Percentiles rank a stretch among this genome's conserved stretches.
Evolutionary conservation across 1,140 invertebrate species (phyloP).

Genomic region (Papilio polytes): DNA sequence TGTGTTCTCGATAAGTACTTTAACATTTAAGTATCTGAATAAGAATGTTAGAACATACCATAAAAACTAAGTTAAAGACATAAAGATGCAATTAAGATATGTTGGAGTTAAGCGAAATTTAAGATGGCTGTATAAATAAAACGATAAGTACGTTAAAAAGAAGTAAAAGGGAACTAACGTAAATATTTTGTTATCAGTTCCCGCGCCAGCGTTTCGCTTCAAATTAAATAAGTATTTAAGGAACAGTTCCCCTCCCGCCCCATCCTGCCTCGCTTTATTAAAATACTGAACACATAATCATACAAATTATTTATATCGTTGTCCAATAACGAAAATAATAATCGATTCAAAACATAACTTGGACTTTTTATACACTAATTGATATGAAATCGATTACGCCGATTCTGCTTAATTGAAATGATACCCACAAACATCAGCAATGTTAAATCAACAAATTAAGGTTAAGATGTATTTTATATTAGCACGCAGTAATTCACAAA

Average conservation of each 20-base stretch:
- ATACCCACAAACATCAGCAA: no score
- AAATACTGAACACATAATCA: conserved; percentile 31
- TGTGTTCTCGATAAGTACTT: background rate
- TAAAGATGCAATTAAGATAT: conserved; percentile 6
- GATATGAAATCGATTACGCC: no score
- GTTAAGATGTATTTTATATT: no score
- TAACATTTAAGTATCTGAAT: background rate
- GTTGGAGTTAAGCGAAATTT: background rate
- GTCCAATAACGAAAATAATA: background rate
- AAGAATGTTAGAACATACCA: background rate
- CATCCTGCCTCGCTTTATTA: conserved; percentile 16
- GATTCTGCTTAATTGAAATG: no score
- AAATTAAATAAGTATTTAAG: conserved; percentile 37
- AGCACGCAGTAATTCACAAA: no score
- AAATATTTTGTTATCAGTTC: conserved; percentile 38
- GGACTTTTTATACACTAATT: no score
- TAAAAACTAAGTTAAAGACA: background rate
- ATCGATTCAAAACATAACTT: background rate
- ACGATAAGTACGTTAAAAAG: conserved; percentile 10
- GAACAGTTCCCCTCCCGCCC: conserved; percentile 2
- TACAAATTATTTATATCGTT: no score
- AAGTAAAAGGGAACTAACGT: conserved; percentile 24
- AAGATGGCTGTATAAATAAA: conserved; percentile 26
- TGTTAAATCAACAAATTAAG: no score
- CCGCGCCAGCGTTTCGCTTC: conserved; percentile 27